Conservation (phyloP, 2,113 vertebrate genomes). For the Cromileptes altivelis region DNA sequence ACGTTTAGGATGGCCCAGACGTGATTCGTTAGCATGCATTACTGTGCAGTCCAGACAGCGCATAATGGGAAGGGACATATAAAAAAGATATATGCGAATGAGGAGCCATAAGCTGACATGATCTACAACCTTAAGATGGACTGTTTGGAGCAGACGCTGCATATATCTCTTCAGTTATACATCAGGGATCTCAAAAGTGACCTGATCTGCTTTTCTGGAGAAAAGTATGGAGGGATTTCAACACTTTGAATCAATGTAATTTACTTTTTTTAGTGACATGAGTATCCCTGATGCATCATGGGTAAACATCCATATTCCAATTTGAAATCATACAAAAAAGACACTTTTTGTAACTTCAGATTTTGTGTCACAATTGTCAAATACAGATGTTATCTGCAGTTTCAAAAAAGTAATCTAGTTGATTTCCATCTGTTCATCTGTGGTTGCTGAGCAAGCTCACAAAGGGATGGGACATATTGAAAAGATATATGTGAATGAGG, state of each 20-base stretch:
- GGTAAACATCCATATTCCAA: not conserved
- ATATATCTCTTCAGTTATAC: not conserved
- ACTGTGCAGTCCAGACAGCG: not conserved
- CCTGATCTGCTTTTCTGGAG: not conserved
- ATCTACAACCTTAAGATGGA: not conserved
- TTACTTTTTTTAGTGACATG: not conserved
- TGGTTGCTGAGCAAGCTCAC: not conserved
- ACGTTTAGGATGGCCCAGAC: slow-evolving; percentile 10
- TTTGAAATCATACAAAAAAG: not conserved
- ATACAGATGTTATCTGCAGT: not conserved
- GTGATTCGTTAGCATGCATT: slow-evolving; percentile 7
- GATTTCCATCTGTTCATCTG: not conserved
- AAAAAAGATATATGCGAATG: not conserved
- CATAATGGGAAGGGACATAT: not conserved
- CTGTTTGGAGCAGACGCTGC: not conserved
- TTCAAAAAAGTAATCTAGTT: slow-evolving; percentile 1
- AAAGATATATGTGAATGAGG: not conserved
- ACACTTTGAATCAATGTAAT: slow-evolving; percentile 11
- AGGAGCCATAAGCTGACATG: slow-evolving; percentile 1
- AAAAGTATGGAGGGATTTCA: not conserved
- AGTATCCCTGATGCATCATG: not conserved
- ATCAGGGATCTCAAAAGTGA: not conserved
- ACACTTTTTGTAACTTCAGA: not conserved
- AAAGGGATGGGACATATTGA: not conserved
- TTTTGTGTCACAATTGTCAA: not conserved